A percentile compares a stretch with the other conserved stretches of the same genome.
These are phyloP conservation scores for Malacosoma neustria DNA, from an alignment of 2,888 invertebrate genomes.

Conservation along the genomic window DNA sequence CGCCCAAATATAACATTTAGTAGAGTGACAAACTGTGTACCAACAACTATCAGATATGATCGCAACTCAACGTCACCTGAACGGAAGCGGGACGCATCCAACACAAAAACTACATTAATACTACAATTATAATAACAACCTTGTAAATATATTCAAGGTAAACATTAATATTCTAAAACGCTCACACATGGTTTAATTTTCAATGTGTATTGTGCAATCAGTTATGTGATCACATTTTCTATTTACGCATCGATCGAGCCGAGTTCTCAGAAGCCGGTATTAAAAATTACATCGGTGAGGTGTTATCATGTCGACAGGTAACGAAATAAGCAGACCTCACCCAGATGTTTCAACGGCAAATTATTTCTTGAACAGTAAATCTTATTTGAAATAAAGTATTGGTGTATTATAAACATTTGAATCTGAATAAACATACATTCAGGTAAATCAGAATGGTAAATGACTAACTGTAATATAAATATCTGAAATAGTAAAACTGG, in stretches of 20 bases:
- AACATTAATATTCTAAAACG: neutral
- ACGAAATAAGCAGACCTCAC: slow-evolving; percentile 34
- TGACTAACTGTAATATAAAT: slow-evolving; percentile 71
- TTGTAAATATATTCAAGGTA: slow-evolving; percentile 14
- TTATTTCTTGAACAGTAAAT: slow-evolving; percentile 58
- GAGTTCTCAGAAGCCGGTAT: slow-evolving; percentile 19
- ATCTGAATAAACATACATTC: slow-evolving; percentile 63
- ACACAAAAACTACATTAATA: slow-evolving; percentile 70
- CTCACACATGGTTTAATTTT: neutral
- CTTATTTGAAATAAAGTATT: slow-evolving; percentile 65
- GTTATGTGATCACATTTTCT: neutral
- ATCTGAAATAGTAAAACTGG: slow-evolving; percentile 62
- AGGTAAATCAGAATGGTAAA: slow-evolving; percentile 72
- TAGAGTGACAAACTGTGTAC: slow-evolving; percentile 50
- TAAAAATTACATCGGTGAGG: slow-evolving; percentile 20
- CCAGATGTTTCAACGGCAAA: slow-evolving; percentile 56
- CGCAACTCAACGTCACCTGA: slow-evolving; percentile 61
- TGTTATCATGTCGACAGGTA: slow-evolving; percentile 21
- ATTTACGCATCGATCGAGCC: neutral
- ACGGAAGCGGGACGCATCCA: slow-evolving; percentile 50
- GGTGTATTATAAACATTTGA: slow-evolving; percentile 65
- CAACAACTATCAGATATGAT: slow-evolving; percentile 31
- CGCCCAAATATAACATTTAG: slow-evolving; percentile 23
- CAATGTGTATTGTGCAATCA: slow-evolving; percentile 23
- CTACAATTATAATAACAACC: slow-evolving; percentile 33